Evolutionary conservation across 2,888 invertebrate genomes (phyloP).

Genomic region (Acronicta alni): DNA sequence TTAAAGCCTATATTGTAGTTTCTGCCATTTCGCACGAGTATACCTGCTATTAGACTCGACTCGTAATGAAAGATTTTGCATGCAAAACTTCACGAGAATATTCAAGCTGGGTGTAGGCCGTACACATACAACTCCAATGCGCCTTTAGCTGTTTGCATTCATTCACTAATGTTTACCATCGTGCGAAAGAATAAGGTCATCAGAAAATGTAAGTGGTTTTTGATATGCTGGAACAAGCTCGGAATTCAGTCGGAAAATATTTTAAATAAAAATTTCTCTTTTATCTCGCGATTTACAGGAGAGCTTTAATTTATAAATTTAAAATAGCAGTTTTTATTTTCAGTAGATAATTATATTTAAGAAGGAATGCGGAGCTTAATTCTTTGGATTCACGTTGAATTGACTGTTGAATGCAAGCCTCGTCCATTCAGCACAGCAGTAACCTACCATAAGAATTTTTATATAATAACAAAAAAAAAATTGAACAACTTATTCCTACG

Average conservation of each 20-base stretch:
- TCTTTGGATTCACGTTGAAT: constrained; percentile 11
- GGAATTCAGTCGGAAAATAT: constrained; percentile 21
- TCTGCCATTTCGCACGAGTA: constrained; percentile 33
- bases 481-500: constrained; percentile 2
- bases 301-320: constrained; percentile 17
- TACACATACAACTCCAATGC: constrained; percentile 37
- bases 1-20: constrained; percentile 52
- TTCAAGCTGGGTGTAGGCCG: constrained; percentile 49
- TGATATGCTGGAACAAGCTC: constrained; percentile 14
- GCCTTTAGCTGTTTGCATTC: constrained; percentile 43
- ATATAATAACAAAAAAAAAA: background rate
- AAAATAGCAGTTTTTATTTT: constrained; percentile 11
- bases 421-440: background rate
- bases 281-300: constrained; percentile 12
- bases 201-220: constrained; percentile 32
- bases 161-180: constrained; percentile 45
- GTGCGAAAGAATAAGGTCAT: constrained; percentile 46
- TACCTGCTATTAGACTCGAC: constrained; percentile 29
- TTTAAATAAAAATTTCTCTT: constrained; percentile 15
- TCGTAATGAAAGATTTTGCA: constrained; percentile 53
- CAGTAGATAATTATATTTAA: constrained; percentile 7
- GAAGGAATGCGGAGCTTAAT: constrained; percentile 7
- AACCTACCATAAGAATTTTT: constrained; percentile 3
- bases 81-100: constrained; percentile 54
- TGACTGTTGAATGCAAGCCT: constrained; percentile 6